Evolutionary conservation across 1,140 invertebrate genomes (phyloP), one percentile per base, ranked within the genome.

Genomic region (Habropoda laboriosa): DNA sequence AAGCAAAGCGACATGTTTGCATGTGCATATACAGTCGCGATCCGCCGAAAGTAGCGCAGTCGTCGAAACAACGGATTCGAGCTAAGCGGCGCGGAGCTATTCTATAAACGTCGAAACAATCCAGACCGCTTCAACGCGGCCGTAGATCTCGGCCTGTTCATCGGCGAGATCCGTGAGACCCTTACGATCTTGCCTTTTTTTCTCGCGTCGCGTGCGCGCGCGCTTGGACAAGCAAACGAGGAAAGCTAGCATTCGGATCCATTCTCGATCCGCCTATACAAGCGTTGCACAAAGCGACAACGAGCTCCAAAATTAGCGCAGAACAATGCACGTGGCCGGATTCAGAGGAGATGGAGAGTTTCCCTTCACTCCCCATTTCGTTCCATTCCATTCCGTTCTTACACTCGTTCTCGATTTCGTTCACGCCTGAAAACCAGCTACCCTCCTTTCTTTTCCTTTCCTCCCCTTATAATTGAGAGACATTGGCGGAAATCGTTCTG

Each of bases 271-370:
- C 80, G 80, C 80, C 83, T 85, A 83, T 82, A 80, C 76, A 76
- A 60, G 61, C 76, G 64, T 77, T 80, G 83, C 77, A 86, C 83
- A 86, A 86, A 86, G 85, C 80, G 85, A 83, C 84, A 82, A 80
- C 70, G 47, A 57, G 58, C 60, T 75, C 83, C 85, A 86, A 86
- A 86, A 86, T 86, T 86, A 86, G 83, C 83, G 72, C 72, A 68
- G 73, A 86, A 86, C 85, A 86, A 86, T 86, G 85, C 83, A 80
- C 83, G 80, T 73, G 85, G 83, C 80, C 83, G 80, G 83, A 83
- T 86, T 86, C 80, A 74, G 76, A 70, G 64, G 49, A 51, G 85
- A 86, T 79, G 75, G 77, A 27, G 49, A 32, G 40, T 30, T 61
- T 58, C 71, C 55, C 60, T 27, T 49, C 72, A 49, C 68, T 30